Base-by-base conservation (phyloP, 2,888 invertebrate species). In the Epistrophe eligans region DNA sequence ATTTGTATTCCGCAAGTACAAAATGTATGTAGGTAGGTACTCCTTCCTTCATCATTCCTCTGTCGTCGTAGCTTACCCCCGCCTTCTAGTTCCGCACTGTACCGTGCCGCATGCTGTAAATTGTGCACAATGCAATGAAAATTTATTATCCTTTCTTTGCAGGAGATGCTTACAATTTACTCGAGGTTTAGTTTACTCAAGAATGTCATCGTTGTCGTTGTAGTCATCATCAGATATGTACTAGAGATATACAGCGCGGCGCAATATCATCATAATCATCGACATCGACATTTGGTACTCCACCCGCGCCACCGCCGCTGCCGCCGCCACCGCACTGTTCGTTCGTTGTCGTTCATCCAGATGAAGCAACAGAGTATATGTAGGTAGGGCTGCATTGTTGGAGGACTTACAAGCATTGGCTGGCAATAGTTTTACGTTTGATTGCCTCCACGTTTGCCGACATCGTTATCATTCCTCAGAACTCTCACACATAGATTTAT, bases 121-220 rank as follows among this genome's bases (percentile, higher is more conserved):
- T 67, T n/a, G 57, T 72, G 77, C 67, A 81, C 73, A 73, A 55
- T 77, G 81, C 85, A 82, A 82, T 85, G 77, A 57, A 71, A 77
- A 83, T 83, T 82, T 85, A 82, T 82, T 85, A 82, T 79, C 77
- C 73, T 79, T 79, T 79, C 72, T 79, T 60, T 79, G 83, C 72
- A 67, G 72, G 76, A 87, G 76, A 52, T 87, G 60, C 83, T 76
- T 79, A 76, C 83, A 87, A 87, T 87, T 87, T 87, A 83, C 83
- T 87, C 70, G 64, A 62, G 50, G 58, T 87, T 87, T 79, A 82
- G 83, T 87, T 87, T 87, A 72, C 79, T 87, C 55, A 83, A 79
- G 87, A 87, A 87, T 87, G 76, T 79, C 79, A 83, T 87, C 76
- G 55, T 66, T 40, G 70, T 64, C 13, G 67, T 43, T 43, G 62